Conservation (phyloP, 2,888 invertebrate species). For the Hermaeophaga mercurialis region DNA sequence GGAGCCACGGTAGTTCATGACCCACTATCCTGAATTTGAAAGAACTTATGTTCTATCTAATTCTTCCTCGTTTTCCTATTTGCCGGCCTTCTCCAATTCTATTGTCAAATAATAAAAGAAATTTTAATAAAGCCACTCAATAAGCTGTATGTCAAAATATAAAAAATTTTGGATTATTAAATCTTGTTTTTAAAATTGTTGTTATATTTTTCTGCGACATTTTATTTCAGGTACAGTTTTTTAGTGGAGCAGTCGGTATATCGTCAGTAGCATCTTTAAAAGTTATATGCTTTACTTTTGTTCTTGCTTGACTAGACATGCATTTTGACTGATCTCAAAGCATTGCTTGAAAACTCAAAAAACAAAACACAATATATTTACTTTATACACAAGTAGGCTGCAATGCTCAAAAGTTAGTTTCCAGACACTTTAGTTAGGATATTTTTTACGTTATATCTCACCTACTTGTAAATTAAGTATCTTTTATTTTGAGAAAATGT, state of each 20-base stretch:
- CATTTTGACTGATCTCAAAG: constrained; percentile 35
- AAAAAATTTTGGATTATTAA: too few species aligned
- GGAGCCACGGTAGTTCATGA: too few species aligned
- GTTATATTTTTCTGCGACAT: background rate
- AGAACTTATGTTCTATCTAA: too few species aligned
- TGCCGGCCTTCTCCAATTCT: too few species aligned
- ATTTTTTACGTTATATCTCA: background rate
- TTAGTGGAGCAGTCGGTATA: constrained; percentile 26
- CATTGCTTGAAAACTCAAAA: constrained; percentile 36
- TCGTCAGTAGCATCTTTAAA: constrained; percentile 52
- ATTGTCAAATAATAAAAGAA: too few species aligned
- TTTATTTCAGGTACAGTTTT: constrained; percentile 6
- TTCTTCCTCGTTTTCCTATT: too few species aligned
- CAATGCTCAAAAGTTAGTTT: constrained; percentile 20
- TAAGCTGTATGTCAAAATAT: too few species aligned
- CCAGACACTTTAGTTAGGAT: background rate
- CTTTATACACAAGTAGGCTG: constrained; percentile 28
- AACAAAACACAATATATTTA: constrained; percentile 21
- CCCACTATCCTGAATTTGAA: too few species aligned
- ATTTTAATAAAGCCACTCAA: too few species aligned
- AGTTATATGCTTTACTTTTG: constrained; percentile 40
- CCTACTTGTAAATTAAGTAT: too few species aligned
- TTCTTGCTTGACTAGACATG: constrained; percentile 45
- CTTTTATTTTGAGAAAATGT: too few species aligned
- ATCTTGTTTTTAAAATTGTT: background rate